Base-by-base conservation (phyloP, 1,140 invertebrate genomes). In the Magallana gigas region DNA sequence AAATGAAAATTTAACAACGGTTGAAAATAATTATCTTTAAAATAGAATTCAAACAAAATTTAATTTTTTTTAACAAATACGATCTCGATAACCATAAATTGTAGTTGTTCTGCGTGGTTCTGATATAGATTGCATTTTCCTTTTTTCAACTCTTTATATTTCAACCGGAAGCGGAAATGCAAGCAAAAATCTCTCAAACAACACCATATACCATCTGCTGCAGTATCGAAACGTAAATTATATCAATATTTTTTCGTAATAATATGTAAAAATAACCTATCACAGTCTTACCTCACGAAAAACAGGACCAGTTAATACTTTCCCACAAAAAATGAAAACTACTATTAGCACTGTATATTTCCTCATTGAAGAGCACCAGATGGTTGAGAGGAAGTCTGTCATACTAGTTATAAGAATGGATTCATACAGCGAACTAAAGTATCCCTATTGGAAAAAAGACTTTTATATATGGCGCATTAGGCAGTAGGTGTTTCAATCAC, bases 331-430 rank as follows among this genome's bases (percentile, higher is more conserved):
- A 29, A 12, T 11, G 36, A 76, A 76, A 76, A 76, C 23, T 36
- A 76, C 11, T 29, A 76, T 76, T 29, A 29, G 4, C 23, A 76
- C 68, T 29, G 14, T 36, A 76, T 29, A 76, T 36, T 29, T 76
- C 68, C 68, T 76, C 68, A 76, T 76, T 76, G 68, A 76, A 76
- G 23, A 76, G 12, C 68, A 76, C 68, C 11, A 18, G 36, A 18
- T 29, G 36, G 23, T 11, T 29, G 23, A 23, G n/a, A 71, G 23
- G 29, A 29, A 76, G 9, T 76, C 23, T 76, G 23, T 76, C 68
- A 76, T 76, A 76, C 18, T 76, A 76, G 68, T 64, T 14, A 64
- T 76, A 76, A 29, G 68, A 76, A 12, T 36, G 23, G 12, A 71
- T 12, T 29, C 8, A 12, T 36, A 12, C 68, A 29, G 23, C 68